Base-by-base conservation (phyloP, 2,888 invertebrate genomes). In the Lutraria lutraria region DNA sequence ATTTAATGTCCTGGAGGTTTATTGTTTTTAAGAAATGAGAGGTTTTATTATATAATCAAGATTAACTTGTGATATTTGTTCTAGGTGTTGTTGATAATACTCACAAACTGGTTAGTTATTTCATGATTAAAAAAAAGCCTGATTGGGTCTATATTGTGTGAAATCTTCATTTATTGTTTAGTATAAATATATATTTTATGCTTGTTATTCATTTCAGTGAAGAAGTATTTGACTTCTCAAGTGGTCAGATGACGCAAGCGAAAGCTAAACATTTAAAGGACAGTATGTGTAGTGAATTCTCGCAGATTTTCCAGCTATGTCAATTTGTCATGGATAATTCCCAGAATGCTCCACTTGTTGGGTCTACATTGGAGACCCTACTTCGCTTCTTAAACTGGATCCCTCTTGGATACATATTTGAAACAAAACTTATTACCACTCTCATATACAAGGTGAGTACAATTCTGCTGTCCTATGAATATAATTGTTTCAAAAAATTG, bases 251-350 rank as follows among this genome's bases (percentile, higher is more conserved):
- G 97, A 99, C 99, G 63, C 99, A 99, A 97, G 99, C 99, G 68
- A 99, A 99, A 97, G 99, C 99, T 4, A 99, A 99, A 97, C 99
- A 99, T 97, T 97, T 99, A 84, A 99, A 99, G 97, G 99, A 99
- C 97, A 99, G 99, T 54, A 99, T 99, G 99, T 99, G 99, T 97
- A 98, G 98, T 84, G 99, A 99, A 97, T 99, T 99, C 97, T 98
- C 99, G 91, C 99, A 99, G 97, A 99, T 99, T 95, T 99, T 99
- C 97, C 98, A 99, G 95, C 98, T 99, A 31, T 99, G 99, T 97
- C 98, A 99, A 96, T 99, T 98, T 97, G 99, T 99, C 16, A 97
- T 99, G 97, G 99, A 99, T 96, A 99, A 98, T 97, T 99, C 99
- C 21, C 98, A 99, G 97, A 99, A 99, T 97, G 99, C 99, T 82